Evolutionary conservation across 2,113 vertebrate species (phyloP).

Genomic region (Sebastes schlegelii): DNA sequence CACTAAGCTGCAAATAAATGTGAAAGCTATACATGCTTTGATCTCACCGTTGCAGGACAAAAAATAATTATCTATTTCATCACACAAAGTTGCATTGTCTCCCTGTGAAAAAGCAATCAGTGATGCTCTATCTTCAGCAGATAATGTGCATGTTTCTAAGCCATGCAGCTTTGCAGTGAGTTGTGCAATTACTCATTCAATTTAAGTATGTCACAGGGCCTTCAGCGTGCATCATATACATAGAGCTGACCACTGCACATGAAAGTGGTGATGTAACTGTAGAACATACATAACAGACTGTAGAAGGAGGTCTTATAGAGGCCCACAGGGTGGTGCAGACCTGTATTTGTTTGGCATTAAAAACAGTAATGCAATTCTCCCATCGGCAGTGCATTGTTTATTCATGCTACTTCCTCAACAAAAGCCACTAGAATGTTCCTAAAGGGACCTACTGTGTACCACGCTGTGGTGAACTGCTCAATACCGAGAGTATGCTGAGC

Average conservation of each 20-base stretch:
- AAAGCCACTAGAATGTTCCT: slow-evolving; percentile 28
- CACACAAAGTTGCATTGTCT: not conserved
- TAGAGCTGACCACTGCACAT: slow-evolving; percentile 36
- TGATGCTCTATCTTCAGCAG: slow-evolving; percentile 13
- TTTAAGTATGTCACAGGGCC: slow-evolving; percentile 43
- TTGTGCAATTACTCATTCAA: slow-evolving; percentile 52
- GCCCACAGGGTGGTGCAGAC: not conserved
- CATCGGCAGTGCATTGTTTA: slow-evolving; percentile 57
- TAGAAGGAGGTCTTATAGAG: slow-evolving; percentile 16
- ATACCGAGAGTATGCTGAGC: not conserved
- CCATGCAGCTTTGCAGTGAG: slow-evolving; percentile 35
- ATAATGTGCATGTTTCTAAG: slow-evolving; percentile 3
- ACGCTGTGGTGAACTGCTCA: not conserved
- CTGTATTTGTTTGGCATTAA: slow-evolving; percentile 55
- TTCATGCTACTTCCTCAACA: slow-evolving; percentile 43
- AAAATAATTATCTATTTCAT: not conserved
- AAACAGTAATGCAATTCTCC: slow-evolving; percentile 31
- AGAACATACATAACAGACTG: slow-evolving; percentile 4
- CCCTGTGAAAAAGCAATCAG: not conserved
- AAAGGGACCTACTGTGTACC: not conserved
- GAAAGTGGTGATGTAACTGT: slow-evolving; percentile 45
- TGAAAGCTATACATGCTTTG: not conserved
- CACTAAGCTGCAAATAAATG: slow-evolving; percentile 7
- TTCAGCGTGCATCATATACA: slow-evolving; percentile 25
- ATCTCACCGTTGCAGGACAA: not conserved